phyloP scores from a whole-genome alignment of 2,113 vertebrate species.

The Siniperca knerii region DNA sequence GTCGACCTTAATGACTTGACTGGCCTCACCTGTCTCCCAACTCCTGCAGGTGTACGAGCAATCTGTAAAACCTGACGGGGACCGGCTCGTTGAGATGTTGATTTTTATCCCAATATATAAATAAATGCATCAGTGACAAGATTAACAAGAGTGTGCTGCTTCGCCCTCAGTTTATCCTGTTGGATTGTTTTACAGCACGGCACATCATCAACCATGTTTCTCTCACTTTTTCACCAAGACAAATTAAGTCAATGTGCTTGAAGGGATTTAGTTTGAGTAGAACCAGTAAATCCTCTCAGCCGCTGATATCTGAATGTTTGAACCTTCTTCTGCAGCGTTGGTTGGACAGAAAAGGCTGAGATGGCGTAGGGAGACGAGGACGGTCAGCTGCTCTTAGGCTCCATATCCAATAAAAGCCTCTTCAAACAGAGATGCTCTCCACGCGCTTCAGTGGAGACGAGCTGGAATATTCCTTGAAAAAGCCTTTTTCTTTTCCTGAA shows the following conservation, averaged over 20 bases:
- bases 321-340: slow-evolving; percentile 2
- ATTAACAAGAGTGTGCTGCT: not conserved
- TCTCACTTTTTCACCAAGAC: not conserved
- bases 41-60: not conserved
- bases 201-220: not conserved
- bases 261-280: not conserved
- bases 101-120: not conserved
- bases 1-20: not conserved
- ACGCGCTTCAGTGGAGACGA: slow-evolving; percentile 70
- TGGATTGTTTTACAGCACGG: not conserved
- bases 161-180: not conserved
- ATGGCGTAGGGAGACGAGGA: not conserved
- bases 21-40: not conserved
- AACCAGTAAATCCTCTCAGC: not conserved
- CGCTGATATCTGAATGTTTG: not conserved
- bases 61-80: not conserved
- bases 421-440: slow-evolving; percentile 59
- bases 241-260: not conserved
- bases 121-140: not conserved
- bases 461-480: slow-evolving; percentile 55
- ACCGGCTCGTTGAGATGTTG: not conserved
- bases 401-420: slow-evolving; percentile 65
- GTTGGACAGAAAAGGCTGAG: not conserved
- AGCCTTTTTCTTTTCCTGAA: slow-evolving; percentile 66
- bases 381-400: slow-evolving; percentile 30